A percentile compares a stretch with the other conserved stretches of the same genome.
Conservation (phyloP, 2,888 invertebrate genomes). For the Eupithecia dodoneata region DNA sequence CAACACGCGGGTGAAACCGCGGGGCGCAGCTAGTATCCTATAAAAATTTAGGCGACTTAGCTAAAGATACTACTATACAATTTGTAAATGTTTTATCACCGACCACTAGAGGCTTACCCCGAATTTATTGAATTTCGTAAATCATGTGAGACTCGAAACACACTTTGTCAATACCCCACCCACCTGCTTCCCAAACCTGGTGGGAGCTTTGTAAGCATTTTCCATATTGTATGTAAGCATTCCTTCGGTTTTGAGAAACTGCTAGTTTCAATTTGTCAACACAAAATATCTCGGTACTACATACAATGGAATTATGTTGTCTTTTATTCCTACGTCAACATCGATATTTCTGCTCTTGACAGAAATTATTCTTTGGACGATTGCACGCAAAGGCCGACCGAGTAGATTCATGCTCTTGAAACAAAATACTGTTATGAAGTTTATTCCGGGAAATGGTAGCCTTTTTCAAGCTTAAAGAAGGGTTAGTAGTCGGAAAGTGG, state of each 20-base stretch:
- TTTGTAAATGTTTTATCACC: not conserved
- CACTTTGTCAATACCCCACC: slow-evolving; percentile 6
- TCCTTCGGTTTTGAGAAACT: slow-evolving; percentile 16
- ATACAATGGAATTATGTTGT: slow-evolving; percentile 28
- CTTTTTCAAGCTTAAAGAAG: not conserved
- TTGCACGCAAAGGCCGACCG: slow-evolving; percentile 28
- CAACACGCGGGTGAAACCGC: no score
- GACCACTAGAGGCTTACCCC: not conserved
- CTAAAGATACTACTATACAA: not conserved
- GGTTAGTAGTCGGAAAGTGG: not conserved
- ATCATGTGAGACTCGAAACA: slow-evolving; percentile 20
- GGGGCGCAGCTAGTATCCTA: not conserved
- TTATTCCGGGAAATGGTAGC: not conserved
- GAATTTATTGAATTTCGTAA: slow-evolving; percentile 17
- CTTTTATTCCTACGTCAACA: slow-evolving; percentile 44
- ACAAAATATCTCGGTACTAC: slow-evolving; percentile 36
- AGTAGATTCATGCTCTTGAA: not conserved
- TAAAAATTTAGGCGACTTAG: not conserved
- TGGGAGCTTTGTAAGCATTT: slow-evolving; percentile 13
- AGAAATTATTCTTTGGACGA: slow-evolving; percentile 47
- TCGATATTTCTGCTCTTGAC: slow-evolving; percentile 51
- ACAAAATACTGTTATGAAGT: not conserved
- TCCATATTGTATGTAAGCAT: not conserved
- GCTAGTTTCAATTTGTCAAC: slow-evolving; percentile 48
- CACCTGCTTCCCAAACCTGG: slow-evolving; percentile 14